Evolutionary conservation across 2,113 vertebrate genomes (phyloP).

Genomic region (Entomyzon cyanotis): DNA sequence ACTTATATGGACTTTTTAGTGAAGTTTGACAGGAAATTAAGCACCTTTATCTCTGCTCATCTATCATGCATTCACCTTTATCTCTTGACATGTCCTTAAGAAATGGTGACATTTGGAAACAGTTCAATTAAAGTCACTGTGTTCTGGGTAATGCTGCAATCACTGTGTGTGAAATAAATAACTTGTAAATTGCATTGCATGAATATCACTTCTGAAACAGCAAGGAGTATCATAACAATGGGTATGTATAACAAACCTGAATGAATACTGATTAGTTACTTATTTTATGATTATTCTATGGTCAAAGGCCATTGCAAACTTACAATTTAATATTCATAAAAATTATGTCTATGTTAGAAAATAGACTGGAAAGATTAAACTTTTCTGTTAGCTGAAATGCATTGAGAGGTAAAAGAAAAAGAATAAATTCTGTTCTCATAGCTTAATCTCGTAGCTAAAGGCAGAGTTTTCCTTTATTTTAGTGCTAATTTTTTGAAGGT

Average conservation of each 20-base stretch:
- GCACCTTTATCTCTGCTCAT: conserved; percentile 54
- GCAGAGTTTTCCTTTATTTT: neutral
- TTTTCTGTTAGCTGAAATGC: neutral
- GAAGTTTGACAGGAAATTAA: conserved; percentile 63
- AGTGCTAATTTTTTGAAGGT: neutral
- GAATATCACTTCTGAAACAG: neutral
- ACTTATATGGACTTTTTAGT: conserved; percentile 7
- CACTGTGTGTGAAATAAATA: conserved; percentile 12
- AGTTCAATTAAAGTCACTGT: conserved; percentile 56
- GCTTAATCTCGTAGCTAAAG: neutral
- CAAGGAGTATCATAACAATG: neutral
- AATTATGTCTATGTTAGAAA: neutral
- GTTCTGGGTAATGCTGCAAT: conserved; percentile 34
- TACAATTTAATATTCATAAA: neutral
- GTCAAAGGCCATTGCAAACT: neutral
- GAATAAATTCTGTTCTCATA: neutral
- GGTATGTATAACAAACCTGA: neutral
- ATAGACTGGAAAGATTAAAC: neutral
- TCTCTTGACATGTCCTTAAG: conserved; percentile 52
- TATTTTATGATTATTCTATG: neutral
- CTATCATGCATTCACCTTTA: conserved; percentile 71
- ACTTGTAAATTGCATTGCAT: neutral
- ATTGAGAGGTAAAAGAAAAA: neutral
- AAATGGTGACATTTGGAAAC: conserved; percentile 66
- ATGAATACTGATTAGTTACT: neutral